Conservation (phyloP, 2,888 invertebrate genomes). For the Acrobasis suavella region DNA sequence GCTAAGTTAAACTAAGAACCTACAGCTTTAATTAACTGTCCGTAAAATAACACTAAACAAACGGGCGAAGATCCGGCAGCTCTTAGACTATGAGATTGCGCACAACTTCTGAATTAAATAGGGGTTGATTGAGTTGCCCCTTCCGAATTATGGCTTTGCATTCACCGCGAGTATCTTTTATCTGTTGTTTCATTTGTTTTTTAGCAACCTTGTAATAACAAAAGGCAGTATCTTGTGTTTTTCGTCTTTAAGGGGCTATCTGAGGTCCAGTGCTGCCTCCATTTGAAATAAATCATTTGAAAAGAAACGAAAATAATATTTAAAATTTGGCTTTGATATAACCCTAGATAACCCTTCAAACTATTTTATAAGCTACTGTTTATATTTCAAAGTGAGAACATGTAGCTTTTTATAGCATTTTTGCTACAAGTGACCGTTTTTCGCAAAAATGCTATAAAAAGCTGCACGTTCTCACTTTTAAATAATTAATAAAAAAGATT, state of each 20-base stretch:
- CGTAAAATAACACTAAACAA: constrained; percentile 69
- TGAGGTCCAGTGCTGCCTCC: no score
- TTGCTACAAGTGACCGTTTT: no score
- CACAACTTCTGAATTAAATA: constrained; percentile 44
- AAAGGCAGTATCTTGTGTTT: background rate
- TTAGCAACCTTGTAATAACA: background rate
- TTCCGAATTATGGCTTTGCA: constrained; percentile 17
- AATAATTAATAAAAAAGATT: no score
- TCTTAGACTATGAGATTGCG: constrained; percentile 46
- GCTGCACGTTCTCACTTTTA: no score
- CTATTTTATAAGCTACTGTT: no score
- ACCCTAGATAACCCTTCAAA: no score
- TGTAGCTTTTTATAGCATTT: no score
- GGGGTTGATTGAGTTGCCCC: constrained; percentile 47
- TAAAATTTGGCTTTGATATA: no score
- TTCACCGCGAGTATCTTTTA: constrained; percentile 16
- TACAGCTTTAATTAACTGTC: constrained; percentile 77
- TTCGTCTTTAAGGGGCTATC: background rate
- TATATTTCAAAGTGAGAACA: no score
- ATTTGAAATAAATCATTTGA: no score
- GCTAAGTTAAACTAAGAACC: constrained; percentile 70
- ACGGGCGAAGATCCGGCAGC: constrained; percentile 49
- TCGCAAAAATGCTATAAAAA: no score
- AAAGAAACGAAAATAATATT: no score
- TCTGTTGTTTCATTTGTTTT: constrained; percentile 5